phyloP scores from a whole-genome alignment of 2,797 vertebrate genomes.

The Centroberyx gerrardi region DNA sequence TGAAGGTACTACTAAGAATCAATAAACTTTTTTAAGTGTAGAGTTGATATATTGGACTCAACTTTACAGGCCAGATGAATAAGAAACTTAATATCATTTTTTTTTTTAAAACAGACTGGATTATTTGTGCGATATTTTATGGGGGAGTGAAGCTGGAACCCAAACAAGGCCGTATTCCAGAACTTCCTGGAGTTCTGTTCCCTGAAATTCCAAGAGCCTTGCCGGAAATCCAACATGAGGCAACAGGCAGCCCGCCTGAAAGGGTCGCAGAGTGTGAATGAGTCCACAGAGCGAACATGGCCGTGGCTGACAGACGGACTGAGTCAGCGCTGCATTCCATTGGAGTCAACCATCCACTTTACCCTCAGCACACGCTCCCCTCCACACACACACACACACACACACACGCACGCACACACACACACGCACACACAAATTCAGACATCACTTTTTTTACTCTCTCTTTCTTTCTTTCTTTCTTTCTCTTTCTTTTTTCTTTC shows the following conservation, averaged over 20 bases:
- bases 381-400: slow-evolving; percentile 42
- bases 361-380: slow-evolving; percentile 67
- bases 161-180: slow-evolving; percentile 51
- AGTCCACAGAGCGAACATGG: slow-evolving; percentile 82
- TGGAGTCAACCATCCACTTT: slow-evolving; percentile 86
- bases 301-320: slow-evolving; percentile 83
- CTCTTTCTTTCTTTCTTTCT: too few species aligned
- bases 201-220: slow-evolving; percentile 76
- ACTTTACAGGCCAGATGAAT: neutral
- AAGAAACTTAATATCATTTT: neutral
- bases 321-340: slow-evolving; percentile 88
- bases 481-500: too few species aligned
- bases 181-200: slow-evolving; percentile 72
- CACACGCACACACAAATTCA: slow-evolving; percentile 25
- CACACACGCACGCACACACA: slow-evolving; percentile 46
- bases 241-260: slow-evolving; percentile 73
- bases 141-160: slow-evolving; percentile 34
- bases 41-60: neutral
- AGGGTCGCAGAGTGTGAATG: slow-evolving; percentile 80
- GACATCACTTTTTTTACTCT: too few species aligned
- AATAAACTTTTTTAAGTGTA: too few species aligned
- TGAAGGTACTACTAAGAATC: too few species aligned
- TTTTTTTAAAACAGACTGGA: neutral
- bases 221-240: slow-evolving; percentile 83
- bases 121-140: slow-evolving; percentile 3